phyloP scores from a whole-genome alignment of 2,113 vertebrate genomes.

The Sigmodon hispidus region DNA sequence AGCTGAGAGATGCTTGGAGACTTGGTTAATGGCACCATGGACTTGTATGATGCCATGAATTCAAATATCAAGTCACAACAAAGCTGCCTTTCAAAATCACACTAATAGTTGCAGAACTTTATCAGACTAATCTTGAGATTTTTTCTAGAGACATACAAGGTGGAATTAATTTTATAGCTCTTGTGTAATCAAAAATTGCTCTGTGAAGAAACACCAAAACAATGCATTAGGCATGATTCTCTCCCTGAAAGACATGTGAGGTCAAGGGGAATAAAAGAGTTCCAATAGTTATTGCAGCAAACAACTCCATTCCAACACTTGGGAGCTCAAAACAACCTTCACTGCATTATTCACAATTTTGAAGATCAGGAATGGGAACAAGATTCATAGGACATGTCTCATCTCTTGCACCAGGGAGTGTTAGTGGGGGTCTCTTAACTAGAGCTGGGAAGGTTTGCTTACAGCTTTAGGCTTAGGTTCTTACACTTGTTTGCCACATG shows the following conservation, averaged over 20 bases:
- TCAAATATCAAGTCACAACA: slow-evolving; percentile 47
- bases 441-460: not conserved
- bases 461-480: too few species aligned
- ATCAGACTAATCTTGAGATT: slow-evolving; percentile 43
- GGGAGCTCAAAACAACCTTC: not conserved
- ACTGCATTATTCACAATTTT: not conserved
- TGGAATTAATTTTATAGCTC: slow-evolving; percentile 57
- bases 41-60: not conserved
- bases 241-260: slow-evolving; percentile 21
- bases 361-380: not conserved
- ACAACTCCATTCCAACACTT: not conserved
- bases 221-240: not conserved
- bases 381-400: not conserved
- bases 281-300: not conserved
- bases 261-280: not conserved
- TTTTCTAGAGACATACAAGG: slow-evolving; percentile 34
- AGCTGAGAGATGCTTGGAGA: not conserved
- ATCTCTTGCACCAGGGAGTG: not conserved
- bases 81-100: slow-evolving; percentile 53
- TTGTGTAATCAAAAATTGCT: slow-evolving; percentile 26
- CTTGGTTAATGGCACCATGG: not conserved
- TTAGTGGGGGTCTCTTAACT: not conserved
- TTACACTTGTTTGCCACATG: accelerated
- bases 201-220: slow-evolving; percentile 8
- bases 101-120: slow-evolving; percentile 5